Conservation (phyloP, 2,797 vertebrate genomes). For the Cygnus olor region DNA sequence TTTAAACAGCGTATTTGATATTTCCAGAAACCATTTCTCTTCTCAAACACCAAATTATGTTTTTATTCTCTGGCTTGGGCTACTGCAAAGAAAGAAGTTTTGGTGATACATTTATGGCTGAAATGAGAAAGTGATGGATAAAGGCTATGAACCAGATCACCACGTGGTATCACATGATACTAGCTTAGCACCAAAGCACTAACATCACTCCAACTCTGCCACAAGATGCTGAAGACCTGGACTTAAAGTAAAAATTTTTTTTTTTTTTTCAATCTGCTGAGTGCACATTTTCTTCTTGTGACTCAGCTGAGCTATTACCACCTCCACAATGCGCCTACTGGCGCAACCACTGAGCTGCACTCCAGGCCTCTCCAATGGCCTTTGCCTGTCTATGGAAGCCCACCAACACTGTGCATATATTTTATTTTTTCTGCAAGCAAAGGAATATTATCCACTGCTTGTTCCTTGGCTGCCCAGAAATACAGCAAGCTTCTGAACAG, state of each 20-base stretch:
- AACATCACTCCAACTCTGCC: background rate
- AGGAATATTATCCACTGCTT: background rate
- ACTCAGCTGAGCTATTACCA: background rate
- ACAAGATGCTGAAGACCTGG: background rate
- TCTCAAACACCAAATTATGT: background rate
- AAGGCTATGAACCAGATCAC: background rate
- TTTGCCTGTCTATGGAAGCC: background rate
- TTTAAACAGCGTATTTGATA: background rate
- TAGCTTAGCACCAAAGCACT: background rate
- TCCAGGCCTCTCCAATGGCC: background rate
- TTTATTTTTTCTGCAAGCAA: constrained; percentile 2
- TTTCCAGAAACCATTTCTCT: background rate
- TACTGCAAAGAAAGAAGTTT: background rate
- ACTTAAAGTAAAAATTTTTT: background rate
- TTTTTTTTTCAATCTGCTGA: background rate
- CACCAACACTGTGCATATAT: background rate
- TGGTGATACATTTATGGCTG: background rate
- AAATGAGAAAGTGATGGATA: background rate
- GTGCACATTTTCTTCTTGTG: background rate
- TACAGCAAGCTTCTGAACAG: background rate
- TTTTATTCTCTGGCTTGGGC: background rate
- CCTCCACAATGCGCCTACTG: background rate
- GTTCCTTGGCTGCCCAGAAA: background rate
- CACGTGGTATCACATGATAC: background rate
- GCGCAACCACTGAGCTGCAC: background rate